These are phyloP conservation scores for Melolontha melolontha DNA, from an alignment of 2,888 invertebrate genomes.

Conservation along the genomic window DNA sequence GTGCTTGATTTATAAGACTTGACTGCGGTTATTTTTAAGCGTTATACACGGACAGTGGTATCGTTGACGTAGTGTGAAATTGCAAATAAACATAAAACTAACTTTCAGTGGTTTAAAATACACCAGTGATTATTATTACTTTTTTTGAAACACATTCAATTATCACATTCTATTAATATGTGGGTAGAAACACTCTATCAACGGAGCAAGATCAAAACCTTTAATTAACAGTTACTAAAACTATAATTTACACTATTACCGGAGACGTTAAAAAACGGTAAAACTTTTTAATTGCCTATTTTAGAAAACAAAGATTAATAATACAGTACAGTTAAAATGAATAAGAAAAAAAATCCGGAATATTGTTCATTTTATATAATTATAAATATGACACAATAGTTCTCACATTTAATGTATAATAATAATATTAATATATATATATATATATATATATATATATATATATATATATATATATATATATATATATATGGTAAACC, in stretches of 20 bases:
- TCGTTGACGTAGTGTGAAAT: conserved; percentile 27
- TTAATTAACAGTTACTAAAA: conserved; percentile 3
- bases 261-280: conserved; percentile 11
- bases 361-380: too few relatives aligned
- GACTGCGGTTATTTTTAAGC: conserved; percentile 15
- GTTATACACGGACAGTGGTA: neutral
- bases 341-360: too few relatives aligned
- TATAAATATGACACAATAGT: too few relatives aligned
- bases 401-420: too few relatives aligned
- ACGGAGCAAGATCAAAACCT: neutral
- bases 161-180: conserved; percentile 19
- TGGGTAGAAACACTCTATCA: neutral
- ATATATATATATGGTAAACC: too few relatives aligned
- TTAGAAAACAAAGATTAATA: too few relatives aligned
- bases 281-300: conserved; percentile 14
- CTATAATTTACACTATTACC: neutral
- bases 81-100: conserved; percentile 25
- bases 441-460: too few relatives aligned
- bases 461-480: too few relatives aligned
- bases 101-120: conserved; percentile 12
- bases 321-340: too few relatives aligned
- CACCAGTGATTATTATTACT: neutral
- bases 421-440: too few relatives aligned
- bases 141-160: conserved; percentile 13
- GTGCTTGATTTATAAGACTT: conserved; percentile 18